These are phyloP conservation scores for Dallia pectoralis DNA, from an alignment of 2,797 vertebrate species.

Conservation along the genomic window DNA sequence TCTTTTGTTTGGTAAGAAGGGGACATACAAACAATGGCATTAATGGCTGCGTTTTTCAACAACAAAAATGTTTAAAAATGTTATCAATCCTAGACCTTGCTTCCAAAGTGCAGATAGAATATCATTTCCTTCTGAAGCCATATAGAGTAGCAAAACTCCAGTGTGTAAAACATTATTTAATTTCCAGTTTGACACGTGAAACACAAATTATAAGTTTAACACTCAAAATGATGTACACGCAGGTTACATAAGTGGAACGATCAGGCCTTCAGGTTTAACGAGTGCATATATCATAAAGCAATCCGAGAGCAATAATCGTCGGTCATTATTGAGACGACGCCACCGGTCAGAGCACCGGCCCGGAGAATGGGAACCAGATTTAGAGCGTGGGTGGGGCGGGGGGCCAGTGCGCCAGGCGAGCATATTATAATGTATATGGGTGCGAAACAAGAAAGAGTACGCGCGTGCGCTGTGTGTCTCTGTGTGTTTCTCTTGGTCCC, in stretches of 20 bases:
- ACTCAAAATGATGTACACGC: slow-evolving; percentile 68
- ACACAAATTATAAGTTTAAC: slow-evolving; percentile 67
- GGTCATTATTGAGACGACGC: slow-evolving; percentile 71
- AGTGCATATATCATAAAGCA: slow-evolving; percentile 73
- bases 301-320: slow-evolving; percentile 71
- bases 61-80: slow-evolving; percentile 24
- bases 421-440: slow-evolving; percentile 18
- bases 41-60: slow-evolving; percentile 40
- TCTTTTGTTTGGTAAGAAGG: slow-evolving; percentile 17
- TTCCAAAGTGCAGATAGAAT: slow-evolving; percentile 40
- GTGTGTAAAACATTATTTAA: slow-evolving; percentile 34
- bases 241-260: slow-evolving; percentile 65
- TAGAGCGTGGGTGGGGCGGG: slow-evolving; percentile 34
- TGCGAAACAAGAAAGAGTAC: slow-evolving; percentile 4
- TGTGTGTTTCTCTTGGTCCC: slow-evolving; percentile 43
- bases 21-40: slow-evolving; percentile 39
- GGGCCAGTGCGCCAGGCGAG: slow-evolving; percentile 23
- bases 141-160: slow-evolving; percentile 9
- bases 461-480: background rate
- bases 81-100: slow-evolving; percentile 21
- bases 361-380: slow-evolving; percentile 69
- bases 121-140: slow-evolving; percentile 6
- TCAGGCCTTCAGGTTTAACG: slow-evolving; percentile 68
- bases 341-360: slow-evolving; percentile 55
- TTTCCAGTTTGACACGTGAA: slow-evolving; percentile 56